Evolutionary conservation across 2,797 vertebrate species (phyloP).

Genomic region (Enteromius viviparus): DNA sequence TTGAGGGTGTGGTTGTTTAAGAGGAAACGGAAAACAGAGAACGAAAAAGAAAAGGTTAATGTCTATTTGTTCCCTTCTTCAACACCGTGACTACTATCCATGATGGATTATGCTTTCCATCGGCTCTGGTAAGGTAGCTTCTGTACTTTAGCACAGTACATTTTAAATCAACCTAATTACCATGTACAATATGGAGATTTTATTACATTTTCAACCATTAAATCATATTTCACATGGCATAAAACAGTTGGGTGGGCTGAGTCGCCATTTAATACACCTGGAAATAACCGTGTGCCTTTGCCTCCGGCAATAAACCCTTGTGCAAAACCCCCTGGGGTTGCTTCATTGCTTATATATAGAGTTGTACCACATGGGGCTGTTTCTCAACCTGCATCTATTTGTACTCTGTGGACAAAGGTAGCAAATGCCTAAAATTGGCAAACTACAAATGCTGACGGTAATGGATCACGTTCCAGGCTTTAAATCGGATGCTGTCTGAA

Average conservation of each 20-base stretch:
- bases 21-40: neutral
- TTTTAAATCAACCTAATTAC: constrained; percentile 34
- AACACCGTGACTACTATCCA: neutral
- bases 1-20: constrained; percentile 19
- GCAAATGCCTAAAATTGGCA: constrained; percentile 43
- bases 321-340: constrained; percentile 36
- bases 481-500: neutral
- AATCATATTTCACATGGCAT: constrained; percentile 28
- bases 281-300: constrained; percentile 45
- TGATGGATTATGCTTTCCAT: constrained; percentile 38
- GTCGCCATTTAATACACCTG: constrained; percentile 6
- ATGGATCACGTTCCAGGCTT: constrained; percentile 6
- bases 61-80: neutral
- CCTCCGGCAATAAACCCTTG: constrained; percentile 35
- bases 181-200: constrained; percentile 35
- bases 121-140: constrained; percentile 23
- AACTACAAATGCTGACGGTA: constrained; percentile 36
- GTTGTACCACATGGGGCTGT: constrained; percentile 34
- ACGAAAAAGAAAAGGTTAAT: neutral
- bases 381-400: constrained; percentile 43
- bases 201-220: constrained; percentile 36
- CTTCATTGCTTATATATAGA: constrained; percentile 42
- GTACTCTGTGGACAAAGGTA: constrained; percentile 41
- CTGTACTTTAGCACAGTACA: constrained; percentile 25
- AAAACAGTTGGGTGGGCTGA: constrained; percentile 28